Evolutionary conservation across 2,888 invertebrate genomes (phyloP).

Genomic region (Melanargia galathea): DNA sequence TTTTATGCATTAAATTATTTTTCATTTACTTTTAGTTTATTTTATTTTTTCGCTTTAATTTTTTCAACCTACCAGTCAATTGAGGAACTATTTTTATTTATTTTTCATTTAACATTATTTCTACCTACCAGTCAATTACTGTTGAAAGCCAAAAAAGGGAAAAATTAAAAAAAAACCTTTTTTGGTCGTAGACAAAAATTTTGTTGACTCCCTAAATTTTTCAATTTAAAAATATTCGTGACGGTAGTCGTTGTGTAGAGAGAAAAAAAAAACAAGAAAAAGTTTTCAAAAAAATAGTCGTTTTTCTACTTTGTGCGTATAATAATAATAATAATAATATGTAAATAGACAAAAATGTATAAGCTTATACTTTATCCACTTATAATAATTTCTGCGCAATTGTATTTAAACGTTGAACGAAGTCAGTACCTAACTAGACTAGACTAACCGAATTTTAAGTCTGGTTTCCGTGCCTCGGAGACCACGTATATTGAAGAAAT

Average conservation of each 20-base stretch:
- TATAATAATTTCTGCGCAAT: too few relatives aligned
- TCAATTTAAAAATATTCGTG: constrained; percentile 70
- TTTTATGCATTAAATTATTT: constrained; percentile 39
- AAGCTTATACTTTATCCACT: neutral
- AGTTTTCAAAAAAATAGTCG: constrained; percentile 23
- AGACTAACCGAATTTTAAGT: too few relatives aligned
- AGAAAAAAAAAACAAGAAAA: constrained; percentile 31
- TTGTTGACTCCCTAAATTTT: constrained; percentile 81
- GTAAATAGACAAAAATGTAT: constrained; percentile 28
- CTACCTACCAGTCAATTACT: constrained; percentile 77
- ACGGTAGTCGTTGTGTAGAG: constrained; percentile 47
- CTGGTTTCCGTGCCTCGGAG: too few relatives aligned
- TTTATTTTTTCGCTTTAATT: constrained; percentile 51
- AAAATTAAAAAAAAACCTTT: constrained; percentile 13
- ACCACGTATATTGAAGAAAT: too few relatives aligned
- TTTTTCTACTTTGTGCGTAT: constrained; percentile 34
- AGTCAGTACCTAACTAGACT: too few relatives aligned
- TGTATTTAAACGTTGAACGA: too few relatives aligned
- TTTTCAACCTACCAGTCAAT: constrained; percentile 76
- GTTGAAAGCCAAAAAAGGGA: constrained; percentile 32
- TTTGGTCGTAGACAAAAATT: constrained; percentile 41
- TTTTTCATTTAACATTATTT: constrained; percentile 46
- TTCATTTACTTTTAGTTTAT: constrained; percentile 42
- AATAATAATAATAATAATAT: constrained; percentile 24
- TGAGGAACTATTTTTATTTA: constrained; percentile 48